Evolutionary conservation across 1,140 invertebrate genomes (phyloP), one percentile per base, ranked within the genome.

Genomic region (Dinoponera quadriceps): DNA sequence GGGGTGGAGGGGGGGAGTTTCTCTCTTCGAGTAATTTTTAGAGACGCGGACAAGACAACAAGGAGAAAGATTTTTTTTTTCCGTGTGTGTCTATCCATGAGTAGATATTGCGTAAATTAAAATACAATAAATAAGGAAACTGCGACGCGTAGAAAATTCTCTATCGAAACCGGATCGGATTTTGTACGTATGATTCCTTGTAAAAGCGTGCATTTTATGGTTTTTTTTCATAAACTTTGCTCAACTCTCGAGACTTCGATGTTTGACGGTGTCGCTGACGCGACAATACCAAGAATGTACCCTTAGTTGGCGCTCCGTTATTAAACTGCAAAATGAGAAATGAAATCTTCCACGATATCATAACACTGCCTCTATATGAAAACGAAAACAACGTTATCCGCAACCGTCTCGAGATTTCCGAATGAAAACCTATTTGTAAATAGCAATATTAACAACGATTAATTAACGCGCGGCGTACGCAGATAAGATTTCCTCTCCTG

Each of bases 391-490:
- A 44, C 38, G 38, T 85, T 78, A 65, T 73, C 20, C 62, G 51
- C n/a, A 57, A 66, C 71, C 75, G 25, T 75, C 78, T 84, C 57
- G 38, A 44, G 57, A 69, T 84, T 51, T 65, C 20, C 7, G 27
- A 77, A 59, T 84, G 57, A 59, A 83, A 85, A 66, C 48, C 18
- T 74, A 83, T 60, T 74, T 88, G 86, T 88, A 88, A 57, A 88
- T 88, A 88, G 57, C 60, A 74, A 81, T 60, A 85, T 72, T 88
- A 87, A 87, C 69, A 68, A 80, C 55, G 48, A 81, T 66, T 84
- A 86, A 63, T 20, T 33, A 18, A 55, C n/a, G 72, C 57, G 38
- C 14, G 49, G 20, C 27, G 48, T 68, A 75, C 81, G 74, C 78
- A 27, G 11, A 82, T 83, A 84, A 86, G 65, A 84, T 71, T 81